Evolutionary conservation across 2,113 vertebrate genomes (phyloP).

Genomic region (Copsychus sechellarum): DNA sequence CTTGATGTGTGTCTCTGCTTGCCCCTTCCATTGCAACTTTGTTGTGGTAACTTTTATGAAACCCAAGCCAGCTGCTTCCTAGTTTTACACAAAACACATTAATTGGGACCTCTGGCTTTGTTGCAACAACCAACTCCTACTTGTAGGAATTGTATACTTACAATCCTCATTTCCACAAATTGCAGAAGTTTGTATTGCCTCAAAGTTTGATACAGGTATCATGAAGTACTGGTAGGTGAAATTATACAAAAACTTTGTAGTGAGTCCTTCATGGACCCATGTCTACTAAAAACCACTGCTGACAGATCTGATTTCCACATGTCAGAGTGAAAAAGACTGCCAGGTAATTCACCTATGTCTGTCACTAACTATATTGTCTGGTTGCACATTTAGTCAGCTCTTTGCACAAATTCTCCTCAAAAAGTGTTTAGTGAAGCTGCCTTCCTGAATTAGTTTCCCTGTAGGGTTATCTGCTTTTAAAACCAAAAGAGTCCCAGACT

Average conservation of each 20-base stretch:
- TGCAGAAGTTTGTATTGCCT: not conserved
- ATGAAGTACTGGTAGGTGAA: not conserved
- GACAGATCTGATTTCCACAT: not conserved
- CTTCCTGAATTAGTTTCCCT: not conserved
- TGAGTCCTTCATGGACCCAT: not conserved
- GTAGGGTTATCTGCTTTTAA: not conserved
- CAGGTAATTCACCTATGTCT: not conserved
- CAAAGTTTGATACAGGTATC: not conserved
- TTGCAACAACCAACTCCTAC: not conserved
- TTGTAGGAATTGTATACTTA: not conserved
- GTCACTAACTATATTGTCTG: not conserved
- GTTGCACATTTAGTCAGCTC: not conserved
- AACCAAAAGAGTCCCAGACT: not conserved
- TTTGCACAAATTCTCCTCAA: not conserved
- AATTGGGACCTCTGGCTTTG: not conserved
- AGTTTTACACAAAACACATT: constrained; percentile 35
- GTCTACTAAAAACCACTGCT: not conserved
- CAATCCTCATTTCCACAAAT: not conserved
- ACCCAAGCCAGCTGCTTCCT: constrained; percentile 36
- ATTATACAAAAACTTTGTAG: not conserved
- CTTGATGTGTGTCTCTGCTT: constrained; percentile 43
- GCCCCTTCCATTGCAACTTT: constrained; percentile 30
- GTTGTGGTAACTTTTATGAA: constrained; percentile 51
- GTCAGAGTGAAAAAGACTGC: not conserved
- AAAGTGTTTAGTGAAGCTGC: not conserved